Conservation (phyloP, 2,888 invertebrate species). For the Reticulitermes lucifugus region DNA sequence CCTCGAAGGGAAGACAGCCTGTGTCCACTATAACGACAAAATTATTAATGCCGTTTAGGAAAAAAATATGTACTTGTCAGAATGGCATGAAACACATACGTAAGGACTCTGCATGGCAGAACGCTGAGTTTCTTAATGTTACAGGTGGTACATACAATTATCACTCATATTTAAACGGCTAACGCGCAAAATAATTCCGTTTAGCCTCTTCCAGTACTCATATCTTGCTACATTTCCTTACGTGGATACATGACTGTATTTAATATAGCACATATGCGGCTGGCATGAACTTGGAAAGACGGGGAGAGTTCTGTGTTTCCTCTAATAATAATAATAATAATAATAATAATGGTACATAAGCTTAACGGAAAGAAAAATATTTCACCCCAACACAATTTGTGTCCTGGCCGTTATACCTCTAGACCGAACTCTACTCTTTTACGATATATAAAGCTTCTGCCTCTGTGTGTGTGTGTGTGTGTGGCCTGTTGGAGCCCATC, state of each 20-base stretch:
- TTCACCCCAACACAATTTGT: slow-evolving; percentile 15
- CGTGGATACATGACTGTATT: background rate
- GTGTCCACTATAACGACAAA: too few relatives aligned
- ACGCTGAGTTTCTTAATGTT: too few relatives aligned
- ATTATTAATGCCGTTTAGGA: too few relatives aligned
- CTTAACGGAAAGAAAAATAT: slow-evolving; percentile 26
- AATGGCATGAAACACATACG: too few relatives aligned
- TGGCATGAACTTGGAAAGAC: background rate
- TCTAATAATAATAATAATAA: background rate
- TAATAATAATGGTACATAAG: background rate
- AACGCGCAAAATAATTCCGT: too few relatives aligned
- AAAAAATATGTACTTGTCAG: too few relatives aligned
- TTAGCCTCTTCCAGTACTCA: too few relatives aligned
- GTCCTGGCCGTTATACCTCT: background rate
- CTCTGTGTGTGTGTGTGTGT: too few relatives aligned
- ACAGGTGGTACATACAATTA: too few relatives aligned
- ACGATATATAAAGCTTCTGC: background rate
- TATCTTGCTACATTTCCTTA: background rate
- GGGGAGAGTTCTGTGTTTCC: background rate
- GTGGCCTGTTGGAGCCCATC: background rate
- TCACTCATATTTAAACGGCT: too few relatives aligned
- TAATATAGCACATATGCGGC: background rate
- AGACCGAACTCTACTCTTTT: slow-evolving; percentile 19
- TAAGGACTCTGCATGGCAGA: too few relatives aligned
- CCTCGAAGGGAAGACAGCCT: too few relatives aligned